These are phyloP conservation scores for Chaetodon trifascialis DNA, from an alignment of 2,113 vertebrate species.

Conservation along the genomic window DNA sequence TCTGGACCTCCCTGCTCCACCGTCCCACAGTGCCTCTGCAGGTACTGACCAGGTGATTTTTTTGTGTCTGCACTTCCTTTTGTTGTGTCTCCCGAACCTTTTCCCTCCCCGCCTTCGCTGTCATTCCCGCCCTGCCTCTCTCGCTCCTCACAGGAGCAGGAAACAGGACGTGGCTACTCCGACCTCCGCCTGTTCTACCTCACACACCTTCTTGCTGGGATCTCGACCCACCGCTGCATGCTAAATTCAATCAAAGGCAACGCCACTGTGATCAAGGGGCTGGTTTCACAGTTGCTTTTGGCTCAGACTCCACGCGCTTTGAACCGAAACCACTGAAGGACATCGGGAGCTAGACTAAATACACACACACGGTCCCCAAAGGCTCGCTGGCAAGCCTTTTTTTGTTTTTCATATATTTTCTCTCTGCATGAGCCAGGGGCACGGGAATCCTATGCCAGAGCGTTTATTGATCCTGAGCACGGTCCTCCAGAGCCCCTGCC, in stretches of 20 bases:
- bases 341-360: conserved; percentile 56
- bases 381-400: conserved; percentile 23
- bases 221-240: conserved; percentile 44
- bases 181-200: conserved; percentile 27
- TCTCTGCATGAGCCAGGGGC: conserved; percentile 72
- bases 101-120: neutral
- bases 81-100: neutral
- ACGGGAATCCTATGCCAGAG: conserved; percentile 53
- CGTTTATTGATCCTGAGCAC: conserved; percentile 84
- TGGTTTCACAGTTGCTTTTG: conserved; percentile 64
- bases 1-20: neutral
- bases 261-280: conserved; percentile 57
- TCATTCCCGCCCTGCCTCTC: no score
- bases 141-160: neutral
- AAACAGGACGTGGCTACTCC: conserved; percentile 34
- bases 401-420: conserved; percentile 55
- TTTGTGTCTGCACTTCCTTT: neutral
- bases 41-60: neutral
- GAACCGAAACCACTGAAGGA: conserved; percentile 45
- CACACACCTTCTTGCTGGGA: conserved; percentile 34
- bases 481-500: conserved; percentile 81
- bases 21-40: neutral
- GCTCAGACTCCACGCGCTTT: conserved; percentile 50
- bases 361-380: conserved; percentile 45
- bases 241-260: conserved; percentile 59